A percentile compares a stretch with the other conserved stretches of the same genome.
These are phyloP conservation scores for Andrena hattorfiana DNA, from an alignment of 2,888 invertebrate species.

Conservation along the genomic window DNA sequence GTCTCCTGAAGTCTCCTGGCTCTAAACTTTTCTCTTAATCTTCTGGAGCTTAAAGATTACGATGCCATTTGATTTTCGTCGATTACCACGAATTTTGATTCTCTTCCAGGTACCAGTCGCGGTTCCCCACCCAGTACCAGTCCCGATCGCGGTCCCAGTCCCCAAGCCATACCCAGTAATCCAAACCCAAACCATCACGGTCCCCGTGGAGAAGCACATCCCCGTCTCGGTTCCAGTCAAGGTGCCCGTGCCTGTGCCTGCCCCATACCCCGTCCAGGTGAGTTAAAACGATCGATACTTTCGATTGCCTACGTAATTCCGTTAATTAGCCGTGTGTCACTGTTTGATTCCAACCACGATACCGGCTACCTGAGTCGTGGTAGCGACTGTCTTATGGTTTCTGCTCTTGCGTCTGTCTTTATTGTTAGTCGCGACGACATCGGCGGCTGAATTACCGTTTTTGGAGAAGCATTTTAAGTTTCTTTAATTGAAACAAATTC, in stretches of 20 bases:
- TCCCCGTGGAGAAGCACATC: slow-evolving; percentile 86
- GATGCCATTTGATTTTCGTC: background rate
- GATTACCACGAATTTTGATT: too few relatives aligned
- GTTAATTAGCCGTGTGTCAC: background rate
- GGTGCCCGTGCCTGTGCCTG: slow-evolving; percentile 86
- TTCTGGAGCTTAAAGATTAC: background rate
- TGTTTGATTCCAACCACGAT: background rate
- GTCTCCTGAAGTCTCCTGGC: too few relatives aligned
- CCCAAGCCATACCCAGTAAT: slow-evolving; percentile 85
- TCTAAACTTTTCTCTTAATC: background rate
- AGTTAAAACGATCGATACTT: slow-evolving; percentile 13
- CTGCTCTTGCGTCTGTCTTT: background rate
- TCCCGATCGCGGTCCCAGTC: slow-evolving; percentile 84
- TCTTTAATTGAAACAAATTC: background rate
- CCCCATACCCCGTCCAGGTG: slow-evolving; percentile 86
- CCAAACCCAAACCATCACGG: slow-evolving; percentile 83
- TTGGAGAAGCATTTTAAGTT: too few relatives aligned
- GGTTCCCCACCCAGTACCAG: slow-evolving; percentile 85
- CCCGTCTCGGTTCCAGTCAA: slow-evolving; percentile 86
- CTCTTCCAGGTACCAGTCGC: slow-evolving; percentile 84
- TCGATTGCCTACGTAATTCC: slow-evolving; percentile 5
- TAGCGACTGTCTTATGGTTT: background rate
- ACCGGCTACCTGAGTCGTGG: background rate
- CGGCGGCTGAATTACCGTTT: too few relatives aligned
- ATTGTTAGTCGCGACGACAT: background rate